Evolutionary conservation across 2,113 vertebrate species (phyloP), one percentile per base, ranked within the genome.

Genomic region (Thalassarche chlororhynchos): DNA sequence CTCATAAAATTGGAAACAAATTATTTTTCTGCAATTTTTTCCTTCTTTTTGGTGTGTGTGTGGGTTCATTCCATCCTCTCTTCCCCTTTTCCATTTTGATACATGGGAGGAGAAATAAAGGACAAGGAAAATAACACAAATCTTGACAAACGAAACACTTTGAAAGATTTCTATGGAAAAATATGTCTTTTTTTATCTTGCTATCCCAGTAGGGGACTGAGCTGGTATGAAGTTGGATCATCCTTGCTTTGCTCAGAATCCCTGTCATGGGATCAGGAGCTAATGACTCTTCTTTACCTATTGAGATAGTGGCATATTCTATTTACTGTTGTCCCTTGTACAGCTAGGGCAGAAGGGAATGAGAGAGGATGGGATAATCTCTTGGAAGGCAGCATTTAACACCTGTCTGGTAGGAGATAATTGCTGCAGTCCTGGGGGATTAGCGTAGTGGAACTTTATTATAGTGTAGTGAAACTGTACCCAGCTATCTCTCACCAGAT

Each of bases 321-420:
- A 79, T 97, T 97, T 96, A 52, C 57, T 65, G 8, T 74, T 87
- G 88, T 94, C 87, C 85, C 74, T 52, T 18, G 80, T 92, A 49
- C 84, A 93, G 91, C 80, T 18, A 11, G 91, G 65, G 68, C 87
- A 89, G 93, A 23, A 76, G 82, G 69, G 72, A 88, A 62, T 31
- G 77, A 89, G 88, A 88, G 84, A 84, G 93, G 85, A 70, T 4
- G 49, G 94, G 74, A 90, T 97, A 97, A 97, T 97, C 96, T 94
- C 89, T 40, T 17, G 80, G 89, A 97, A 96, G 83, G 58, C 85
- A 86, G 89, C 70, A 24, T 93, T 96, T 86, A 95, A 91, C 84
- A 86, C 89, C 95, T 94, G 94, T 86, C 95, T 90, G 89, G 55
- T 52, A 52, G 77, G 66, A 97, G 97, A 97, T 94, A 94, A 97